These are phyloP conservation scores for Metacarcinus magister DNA, from an alignment of 2,888 invertebrate genomes.

Conservation along the genomic window DNA sequence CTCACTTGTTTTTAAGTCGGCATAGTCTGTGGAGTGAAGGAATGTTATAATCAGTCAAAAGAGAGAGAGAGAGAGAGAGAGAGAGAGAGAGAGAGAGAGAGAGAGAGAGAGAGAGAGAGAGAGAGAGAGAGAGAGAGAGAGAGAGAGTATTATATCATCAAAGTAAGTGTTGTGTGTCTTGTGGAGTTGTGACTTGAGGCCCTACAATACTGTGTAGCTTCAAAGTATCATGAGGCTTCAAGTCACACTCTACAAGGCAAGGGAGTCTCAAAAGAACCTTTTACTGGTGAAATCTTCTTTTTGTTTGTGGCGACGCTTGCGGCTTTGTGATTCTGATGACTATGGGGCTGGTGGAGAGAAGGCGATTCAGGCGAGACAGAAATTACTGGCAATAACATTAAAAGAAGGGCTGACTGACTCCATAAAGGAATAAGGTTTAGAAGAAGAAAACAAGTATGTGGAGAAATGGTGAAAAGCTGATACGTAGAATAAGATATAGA, in stretches of 20 bases:
- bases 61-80: background rate
- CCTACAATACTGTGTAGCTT: too few relatives aligned
- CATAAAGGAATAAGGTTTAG: background rate
- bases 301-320: too few relatives aligned
- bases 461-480: too few relatives aligned
- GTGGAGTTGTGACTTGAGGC: too few relatives aligned
- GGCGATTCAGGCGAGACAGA: background rate
- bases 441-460: background rate
- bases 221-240: too few relatives aligned
- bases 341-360: too few relatives aligned
- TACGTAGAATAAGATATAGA: too few relatives aligned
- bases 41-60: background rate
- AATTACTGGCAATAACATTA: background rate
- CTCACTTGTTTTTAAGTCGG: constrained; percentile 70
- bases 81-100: background rate
- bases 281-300: too few relatives aligned
- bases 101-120: background rate
- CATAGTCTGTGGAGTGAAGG: constrained; percentile 73
- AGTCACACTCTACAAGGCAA: too few relatives aligned
- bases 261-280: too few relatives aligned
- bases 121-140: background rate
- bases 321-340: too few relatives aligned
- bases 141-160: background rate
- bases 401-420: background rate
- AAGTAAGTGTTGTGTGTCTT: too few relatives aligned